phyloP scores from a whole-genome alignment of 2,888 invertebrate genomes.

The Torymus texanus region DNA sequence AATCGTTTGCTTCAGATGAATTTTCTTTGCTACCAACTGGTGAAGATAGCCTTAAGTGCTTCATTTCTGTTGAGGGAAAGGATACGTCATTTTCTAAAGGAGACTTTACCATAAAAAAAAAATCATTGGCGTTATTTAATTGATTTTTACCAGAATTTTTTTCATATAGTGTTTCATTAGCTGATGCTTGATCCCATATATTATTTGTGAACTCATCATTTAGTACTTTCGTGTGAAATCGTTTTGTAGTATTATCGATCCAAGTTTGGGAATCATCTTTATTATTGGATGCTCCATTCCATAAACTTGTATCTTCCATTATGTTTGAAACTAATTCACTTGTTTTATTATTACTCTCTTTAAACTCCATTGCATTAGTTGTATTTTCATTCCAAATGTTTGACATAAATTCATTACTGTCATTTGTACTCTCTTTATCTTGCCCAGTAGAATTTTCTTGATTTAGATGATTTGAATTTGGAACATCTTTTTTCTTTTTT shows the following conservation, averaged over 20 bases:
- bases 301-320: conserved; percentile 29
- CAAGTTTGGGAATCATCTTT: conserved; percentile 12
- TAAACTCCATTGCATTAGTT: conserved; percentile 27
- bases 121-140: conserved; percentile 69
- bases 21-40: conserved; percentile 60
- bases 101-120: conserved; percentile 75
- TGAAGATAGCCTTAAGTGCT: conserved; percentile 79
- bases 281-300: conserved; percentile 18
- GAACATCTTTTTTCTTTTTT: conserved; percentile 63
- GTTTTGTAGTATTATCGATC: conserved; percentile 1
- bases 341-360: conserved; percentile 18
- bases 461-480: conserved; percentile 51
- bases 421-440: conserved; percentile 38
- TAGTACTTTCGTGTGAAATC: conserved; percentile 21
- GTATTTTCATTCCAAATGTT: conserved; percentile 44
- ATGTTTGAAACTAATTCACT: conserved; percentile 13
- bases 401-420: conserved; percentile 43
- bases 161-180: conserved; percentile 7
- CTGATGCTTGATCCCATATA: conserved; percentile 27
- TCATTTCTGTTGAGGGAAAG: conserved; percentile 82
- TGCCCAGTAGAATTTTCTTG: background rate
- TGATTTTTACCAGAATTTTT: conserved; percentile 53
- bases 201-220: conserved; percentile 23
- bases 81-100: conserved; percentile 78
- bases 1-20: conserved; percentile 47